Base-by-base conservation (phyloP, 2,797 vertebrate species). In the Lithobates sylvaticus region DNA sequence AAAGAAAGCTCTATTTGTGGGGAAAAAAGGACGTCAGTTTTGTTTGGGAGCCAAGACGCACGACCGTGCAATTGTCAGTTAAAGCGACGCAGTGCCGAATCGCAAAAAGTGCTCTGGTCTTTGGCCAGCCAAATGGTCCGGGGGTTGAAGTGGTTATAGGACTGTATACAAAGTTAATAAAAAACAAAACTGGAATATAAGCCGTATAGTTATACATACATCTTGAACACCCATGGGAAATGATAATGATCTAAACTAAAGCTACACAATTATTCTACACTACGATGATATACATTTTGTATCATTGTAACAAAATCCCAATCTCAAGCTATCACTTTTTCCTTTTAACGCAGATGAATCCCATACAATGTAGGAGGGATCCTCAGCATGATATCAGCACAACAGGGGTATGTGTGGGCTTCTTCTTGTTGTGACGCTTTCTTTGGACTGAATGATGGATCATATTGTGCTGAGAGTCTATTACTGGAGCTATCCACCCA, bases 381-480 rank as follows among this genome's bases (percentile, higher is more conserved):
- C 8, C 79, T 61, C 79, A 81, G 79, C 50, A 64, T 72, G 79
- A 61, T 27, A 32, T 44, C 78, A 6, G 78, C 78, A 76, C 84
- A 69, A 50, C 44, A 86, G 72, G 84, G 72, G 78, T 86, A 75
- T 81, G 78, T 68, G 84, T 86, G 84, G 84, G 78, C 78, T 86
- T 86, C 26, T 81, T 70, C 72, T 50, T 32, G 61, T 50, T 79
- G 77, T 73, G 74, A 73, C n/a, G n/a, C 74, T 86, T 80, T 67
- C 78, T 76, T 70, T 81, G 78, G 72, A 70, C 78, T 69, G 16
- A 34, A 44, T 81, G 84, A 86, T 86, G 78, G 84, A 81, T 86
- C 84, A 86, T 84, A 73, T 81, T 81, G 72, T 86, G 65, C 58
- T 58, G 29, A 68, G 61, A 80, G 27, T 47, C 77, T 80, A 73